These are phyloP conservation scores for Stegostoma tigrinum DNA, from an alignment of 2,113 vertebrate species.

Conservation along the genomic window DNA sequence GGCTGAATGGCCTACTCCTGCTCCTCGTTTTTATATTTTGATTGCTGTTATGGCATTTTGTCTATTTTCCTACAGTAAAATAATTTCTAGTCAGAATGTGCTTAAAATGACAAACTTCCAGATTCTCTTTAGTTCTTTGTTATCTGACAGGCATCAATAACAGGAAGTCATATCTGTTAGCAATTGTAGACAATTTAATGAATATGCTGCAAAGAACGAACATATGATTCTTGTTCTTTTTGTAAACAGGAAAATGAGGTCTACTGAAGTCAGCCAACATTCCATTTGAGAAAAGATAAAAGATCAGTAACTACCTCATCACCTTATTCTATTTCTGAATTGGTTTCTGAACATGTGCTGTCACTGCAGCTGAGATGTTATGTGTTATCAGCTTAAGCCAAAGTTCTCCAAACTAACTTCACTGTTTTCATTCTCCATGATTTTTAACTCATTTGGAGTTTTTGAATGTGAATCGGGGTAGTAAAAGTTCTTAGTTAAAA, in stretches of 20 bases:
- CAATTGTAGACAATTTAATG: conserved; percentile 49
- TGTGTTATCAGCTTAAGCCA: no score
- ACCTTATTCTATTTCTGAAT: no score
- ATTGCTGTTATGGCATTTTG: background rate
- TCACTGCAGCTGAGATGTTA: no score
- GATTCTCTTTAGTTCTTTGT: background rate
- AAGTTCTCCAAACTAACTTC: no score
- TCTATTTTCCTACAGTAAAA: background rate
- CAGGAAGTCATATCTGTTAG: conserved; percentile 31
- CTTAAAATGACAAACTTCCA: background rate
- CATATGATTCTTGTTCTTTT: conserved; percentile 43
- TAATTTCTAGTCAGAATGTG: background rate
- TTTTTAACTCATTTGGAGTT: no score
- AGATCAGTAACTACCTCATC: background rate
- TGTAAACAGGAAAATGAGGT: conserved; percentile 49
- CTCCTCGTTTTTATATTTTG: background rate
- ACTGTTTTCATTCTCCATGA: no score
- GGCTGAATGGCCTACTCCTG: no score
- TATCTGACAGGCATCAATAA: background rate
- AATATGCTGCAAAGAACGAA: conserved; percentile 43
- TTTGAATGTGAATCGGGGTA: no score
- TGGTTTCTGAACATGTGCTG: no score
- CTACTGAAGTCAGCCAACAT: conserved; percentile 39
- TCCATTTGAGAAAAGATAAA: conserved; percentile 40
- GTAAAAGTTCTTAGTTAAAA: no score